Conservation (phyloP, 1,140 invertebrate species). For the Tenebrio molitor region DNA sequence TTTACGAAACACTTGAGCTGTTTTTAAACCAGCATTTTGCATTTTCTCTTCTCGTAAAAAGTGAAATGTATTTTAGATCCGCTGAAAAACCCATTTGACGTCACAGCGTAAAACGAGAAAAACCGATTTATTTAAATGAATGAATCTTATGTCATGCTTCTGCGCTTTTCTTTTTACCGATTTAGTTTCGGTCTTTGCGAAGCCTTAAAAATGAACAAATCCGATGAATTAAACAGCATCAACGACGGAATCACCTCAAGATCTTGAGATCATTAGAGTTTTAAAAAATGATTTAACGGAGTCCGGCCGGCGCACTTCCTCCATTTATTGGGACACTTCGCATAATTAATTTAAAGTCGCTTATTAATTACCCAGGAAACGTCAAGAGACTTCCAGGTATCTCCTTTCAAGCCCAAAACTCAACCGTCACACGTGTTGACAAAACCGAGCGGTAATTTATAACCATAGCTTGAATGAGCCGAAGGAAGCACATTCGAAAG, state of each 20-base stretch:
- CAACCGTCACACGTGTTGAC: constrained; percentile 44
- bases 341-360: constrained; percentile 32
- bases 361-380: constrained; percentile 29
- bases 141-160: no score
- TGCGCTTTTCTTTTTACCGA: no score
- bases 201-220: background rate
- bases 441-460: constrained; percentile 47
- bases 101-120: no score
- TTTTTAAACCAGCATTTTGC: no score
- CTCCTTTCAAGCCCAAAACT: constrained; percentile 7
- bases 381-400: constrained; percentile 31
- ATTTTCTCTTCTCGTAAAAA: no score
- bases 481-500: constrained; percentile 16
- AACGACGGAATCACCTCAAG: background rate
- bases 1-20: no score
- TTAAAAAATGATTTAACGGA: background rate
- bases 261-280: background rate
- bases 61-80: no score
- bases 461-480: constrained; percentile 24
- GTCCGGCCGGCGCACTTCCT: background rate
- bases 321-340: background rate
- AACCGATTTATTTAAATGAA: no score
- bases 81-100: no score
- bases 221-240: background rate
- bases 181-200: no score